Conservation (phyloP, 2,113 vertebrate genomes). For the Perca schrenkii region DNA sequence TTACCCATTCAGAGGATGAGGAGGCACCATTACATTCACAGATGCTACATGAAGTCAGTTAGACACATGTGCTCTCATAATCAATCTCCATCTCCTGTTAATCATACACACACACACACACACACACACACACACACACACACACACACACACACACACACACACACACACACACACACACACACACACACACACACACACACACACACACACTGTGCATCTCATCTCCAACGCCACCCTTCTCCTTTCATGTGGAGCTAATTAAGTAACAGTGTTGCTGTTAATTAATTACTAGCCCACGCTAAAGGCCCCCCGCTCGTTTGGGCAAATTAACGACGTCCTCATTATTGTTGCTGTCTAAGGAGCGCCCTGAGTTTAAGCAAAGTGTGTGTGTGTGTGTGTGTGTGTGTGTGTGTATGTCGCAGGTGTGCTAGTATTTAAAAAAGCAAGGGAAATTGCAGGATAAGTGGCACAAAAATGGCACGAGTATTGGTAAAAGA, state of each 20-base stretch:
- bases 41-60: slow-evolving; percentile 31
- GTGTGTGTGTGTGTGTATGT: slow-evolving; percentile 30
- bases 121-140: slow-evolving; percentile 19
- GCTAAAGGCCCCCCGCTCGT: slow-evolving; percentile 69
- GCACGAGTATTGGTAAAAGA: background rate
- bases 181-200: slow-evolving; percentile 17
- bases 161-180: slow-evolving; percentile 38
- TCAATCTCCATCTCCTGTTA: slow-evolving; percentile 51
- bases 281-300: slow-evolving; percentile 76
- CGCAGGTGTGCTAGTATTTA: slow-evolving; percentile 38
- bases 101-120: slow-evolving; percentile 42
- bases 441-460: background rate
- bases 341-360: slow-evolving; percentile 75
- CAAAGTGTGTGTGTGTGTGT: slow-evolving; percentile 22
- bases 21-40: slow-evolving; percentile 2
- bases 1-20: background rate
- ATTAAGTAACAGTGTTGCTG: slow-evolving; percentile 78
- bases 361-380: slow-evolving; percentile 57
- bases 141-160: slow-evolving; percentile 26
- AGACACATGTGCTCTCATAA: slow-evolving; percentile 28
- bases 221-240: slow-evolving; percentile 43
- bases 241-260: slow-evolving; percentile 77
- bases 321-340: slow-evolving; percentile 74
- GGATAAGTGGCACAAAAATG: background rate
- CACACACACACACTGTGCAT: slow-evolving; percentile 15